Conservation (phyloP, 1,140 invertebrate genomes). For the Drosophila sechellia region DNA sequence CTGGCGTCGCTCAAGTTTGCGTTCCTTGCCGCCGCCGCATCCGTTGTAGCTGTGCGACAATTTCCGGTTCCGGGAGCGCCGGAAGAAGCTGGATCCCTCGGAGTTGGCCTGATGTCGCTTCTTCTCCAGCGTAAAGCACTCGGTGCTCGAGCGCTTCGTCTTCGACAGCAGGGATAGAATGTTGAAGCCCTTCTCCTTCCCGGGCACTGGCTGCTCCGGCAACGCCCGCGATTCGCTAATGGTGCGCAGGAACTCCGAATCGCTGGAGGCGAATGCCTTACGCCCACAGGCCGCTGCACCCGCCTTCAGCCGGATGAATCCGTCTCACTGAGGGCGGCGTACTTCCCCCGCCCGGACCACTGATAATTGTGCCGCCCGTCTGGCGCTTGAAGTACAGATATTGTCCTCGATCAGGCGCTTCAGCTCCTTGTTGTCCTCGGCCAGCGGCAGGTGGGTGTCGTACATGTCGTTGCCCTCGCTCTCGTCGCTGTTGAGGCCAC, state of each 20-base stretch:
- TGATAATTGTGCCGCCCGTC: slow-evolving; percentile 42
- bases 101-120: slow-evolving; percentile 76
- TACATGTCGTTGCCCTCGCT: slow-evolving; percentile 79
- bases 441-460: slow-evolving; percentile 73
- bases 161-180: slow-evolving; percentile 70
- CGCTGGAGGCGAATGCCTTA: slow-evolving; percentile 73
- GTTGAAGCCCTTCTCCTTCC: slow-evolving; percentile 76
- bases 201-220: slow-evolving; percentile 31
- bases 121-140: slow-evolving; percentile 75
- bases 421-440: slow-evolving; percentile 83
- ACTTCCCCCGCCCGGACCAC: slow-evolving; percentile 39
- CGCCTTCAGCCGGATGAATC: slow-evolving; percentile 78
- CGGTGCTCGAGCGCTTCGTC: slow-evolving; percentile 77
- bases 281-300: slow-evolving; percentile 46
- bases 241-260: slow-evolving; percentile 79
- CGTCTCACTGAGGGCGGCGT: slow-evolving; percentile 76
- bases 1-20: slow-evolving; percentile 65
- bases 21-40: slow-evolving; percentile 61
- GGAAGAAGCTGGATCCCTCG: slow-evolving; percentile 75
- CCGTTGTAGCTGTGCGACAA: slow-evolving; percentile 83
- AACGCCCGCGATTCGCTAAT: slow-evolving; percentile 47
- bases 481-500: slow-evolving; percentile 73
- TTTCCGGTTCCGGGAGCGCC: slow-evolving; percentile 75
- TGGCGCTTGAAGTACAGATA: slow-evolving; percentile 83
- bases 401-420: slow-evolving; percentile 84